These are phyloP conservation scores for Amblyteles armatorius DNA, from an alignment of 2,888 invertebrate species.

Conservation along the genomic window DNA sequence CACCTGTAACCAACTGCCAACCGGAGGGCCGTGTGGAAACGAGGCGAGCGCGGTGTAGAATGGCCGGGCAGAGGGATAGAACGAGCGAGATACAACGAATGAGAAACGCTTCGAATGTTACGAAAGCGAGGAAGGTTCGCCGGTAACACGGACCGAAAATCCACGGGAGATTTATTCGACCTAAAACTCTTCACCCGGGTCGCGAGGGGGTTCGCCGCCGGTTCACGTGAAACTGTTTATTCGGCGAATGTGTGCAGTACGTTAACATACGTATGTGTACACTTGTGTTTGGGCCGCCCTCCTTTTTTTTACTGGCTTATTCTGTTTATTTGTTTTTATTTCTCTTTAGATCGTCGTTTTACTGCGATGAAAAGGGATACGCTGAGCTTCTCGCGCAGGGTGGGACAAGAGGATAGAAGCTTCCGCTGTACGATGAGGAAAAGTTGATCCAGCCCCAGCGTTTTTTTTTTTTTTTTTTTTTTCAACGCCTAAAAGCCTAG, in stretches of 20 bases:
- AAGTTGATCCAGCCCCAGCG: neutral
- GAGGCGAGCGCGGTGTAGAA: constrained; percentile 29
- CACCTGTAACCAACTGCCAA: constrained; percentile 63
- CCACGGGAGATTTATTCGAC: constrained; percentile 57
- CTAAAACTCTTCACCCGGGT: constrained; percentile 37
- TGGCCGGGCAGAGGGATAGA: constrained; percentile 56
- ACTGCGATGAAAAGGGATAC: neutral
- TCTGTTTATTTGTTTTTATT: neutral
- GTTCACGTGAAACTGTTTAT: constrained; percentile 31
- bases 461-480: neutral
- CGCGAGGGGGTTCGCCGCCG: constrained; percentile 12
- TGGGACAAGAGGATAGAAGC: neutral
- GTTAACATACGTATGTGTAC: neutral
- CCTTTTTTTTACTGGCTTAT: neutral
- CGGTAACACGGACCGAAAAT: constrained; percentile 53
- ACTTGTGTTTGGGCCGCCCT: neutral
- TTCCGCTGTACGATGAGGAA: neutral
- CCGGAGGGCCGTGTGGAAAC: constrained; percentile 12
- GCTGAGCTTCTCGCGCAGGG: neutral
- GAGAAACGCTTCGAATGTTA: constrained; percentile 50
- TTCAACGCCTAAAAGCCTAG: neutral
- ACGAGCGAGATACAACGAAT: constrained; percentile 40
- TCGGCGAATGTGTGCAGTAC: neutral
- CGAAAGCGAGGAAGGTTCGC: constrained; percentile 35
- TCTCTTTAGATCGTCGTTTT: constrained; percentile 10